Evolutionary conservation across 2,113 vertebrate species (phyloP), one percentile per base, ranked within the genome.

Genomic region (Amblyopsis rosae): DNA sequence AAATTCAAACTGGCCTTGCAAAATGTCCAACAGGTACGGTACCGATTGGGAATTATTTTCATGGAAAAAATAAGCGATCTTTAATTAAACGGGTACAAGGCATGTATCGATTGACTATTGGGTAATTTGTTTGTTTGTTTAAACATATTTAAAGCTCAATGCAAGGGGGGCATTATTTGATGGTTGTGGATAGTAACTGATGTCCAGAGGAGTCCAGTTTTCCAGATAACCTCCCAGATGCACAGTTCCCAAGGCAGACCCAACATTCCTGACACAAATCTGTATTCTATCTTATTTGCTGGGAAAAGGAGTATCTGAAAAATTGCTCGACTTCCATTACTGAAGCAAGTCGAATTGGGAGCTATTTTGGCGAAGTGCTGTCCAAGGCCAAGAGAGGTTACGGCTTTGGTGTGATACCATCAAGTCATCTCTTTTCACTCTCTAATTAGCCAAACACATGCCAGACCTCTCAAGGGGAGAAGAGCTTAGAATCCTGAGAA

Each of bases 341-440:
- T 61, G n/a, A 61, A 70, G 35, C 32, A 0, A 11, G 12, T 69
- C 62, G 62, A 68, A 70, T 49, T 62, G 57, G 72, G 1, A 32
- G 2, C 0, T 59, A 15, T 16, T 13, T 49, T 41, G 58, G 46
- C 4, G 49, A 69, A 69, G 50, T 50, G 12, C 55, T 60, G 66
- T 60, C 61, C 54, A 74, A 65, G 72, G 79, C 72, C 54, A 17
- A 57, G 61, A 35, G 62, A 75, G 72, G 75, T 76, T 59, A 59
- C 19, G 26, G 66, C 65, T 58, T 57, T 59, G 62, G 66, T 41
- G 60, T 62, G 79, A 80, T 74, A 67, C 64, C 77, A 80, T 70
- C 70, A 17, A 45, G 62, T 64, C 59, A 3, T 3, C 6, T 47
- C 49, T 60, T 62, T 15, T 47, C 7, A 62, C 3, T 9, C 53